Base-by-base conservation (phyloP, 2,888 invertebrate genomes). In the Junonia oenone region DNA sequence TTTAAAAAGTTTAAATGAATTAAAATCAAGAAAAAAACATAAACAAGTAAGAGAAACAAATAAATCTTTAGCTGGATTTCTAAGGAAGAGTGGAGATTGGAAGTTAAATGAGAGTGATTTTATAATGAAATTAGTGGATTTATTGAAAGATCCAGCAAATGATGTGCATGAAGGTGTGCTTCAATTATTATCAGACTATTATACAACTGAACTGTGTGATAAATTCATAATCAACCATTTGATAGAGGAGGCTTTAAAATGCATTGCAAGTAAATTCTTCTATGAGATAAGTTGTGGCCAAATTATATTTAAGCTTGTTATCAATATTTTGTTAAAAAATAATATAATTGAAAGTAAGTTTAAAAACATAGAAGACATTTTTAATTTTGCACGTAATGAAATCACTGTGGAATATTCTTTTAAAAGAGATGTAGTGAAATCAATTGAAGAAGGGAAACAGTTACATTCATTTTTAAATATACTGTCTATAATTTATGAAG, bases 201-300 rank as follows among this genome's bases (percentile, higher is more conserved):
- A 91, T 61, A 69, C 78, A 2, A 63, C 73, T 3, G 69, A 87
- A 51, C 58, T 86, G 27, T 69, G 71, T 55, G 59, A 75, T 54
- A 56, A 63, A 35, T 63, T 66, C n/a, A 56, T 73, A 6, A 65
- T 82, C 13, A 68, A 83, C 69, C 40, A 73, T 53, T 66, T 92
- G 60, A 78, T 84, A 51, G 64, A 78, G 22, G 73, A 78, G 63
- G 91, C 89, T 54, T 63, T 91, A 9, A 68, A 68, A 38, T 76
- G 91, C 54, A 91, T 93, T 64, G 83, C 83, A 63, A 92, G 92
- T 63, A 91, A 91, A 60, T 92, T 92, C 68, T 92, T 93, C 64
- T 93, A 92, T 72, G 90, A 93, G 70, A 91, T 91, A 29, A 91
- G 91, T 65, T 92, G 93, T 73, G 93, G 93, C 9, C 91, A 91